A percentile compares a stretch with the other conserved stretches of the same genome.
These are phyloP conservation scores for Ptilodon capucinus DNA, from an alignment of 2,888 invertebrate species.

Conservation along the genomic window DNA sequence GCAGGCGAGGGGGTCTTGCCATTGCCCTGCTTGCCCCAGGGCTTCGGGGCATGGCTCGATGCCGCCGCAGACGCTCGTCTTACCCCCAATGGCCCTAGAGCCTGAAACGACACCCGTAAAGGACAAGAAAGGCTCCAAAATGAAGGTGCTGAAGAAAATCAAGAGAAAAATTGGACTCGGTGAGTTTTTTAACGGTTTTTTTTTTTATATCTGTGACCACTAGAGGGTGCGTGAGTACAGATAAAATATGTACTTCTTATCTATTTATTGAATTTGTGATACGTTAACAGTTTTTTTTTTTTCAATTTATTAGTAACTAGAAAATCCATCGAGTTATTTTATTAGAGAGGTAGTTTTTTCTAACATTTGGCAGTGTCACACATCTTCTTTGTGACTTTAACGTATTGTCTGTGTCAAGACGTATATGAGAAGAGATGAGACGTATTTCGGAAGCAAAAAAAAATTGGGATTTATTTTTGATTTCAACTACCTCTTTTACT, in stretches of 20 bases:
- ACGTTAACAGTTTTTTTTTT: not conserved
- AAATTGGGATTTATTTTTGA: too few relatives aligned
- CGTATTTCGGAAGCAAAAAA: too few relatives aligned
- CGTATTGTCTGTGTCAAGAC: too few relatives aligned
- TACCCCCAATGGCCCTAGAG: conserved; percentile 75
- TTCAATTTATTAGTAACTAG: too few relatives aligned
- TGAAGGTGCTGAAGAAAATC: conserved; percentile 95
- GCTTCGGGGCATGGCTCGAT: conserved; percentile 64
- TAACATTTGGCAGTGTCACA: too few relatives aligned
- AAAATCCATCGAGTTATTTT: too few relatives aligned
- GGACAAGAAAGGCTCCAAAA: conserved; percentile 84
- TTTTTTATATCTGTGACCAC: not conserved
- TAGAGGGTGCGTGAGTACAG: not conserved
- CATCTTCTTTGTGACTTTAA: too few relatives aligned
- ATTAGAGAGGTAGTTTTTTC: too few relatives aligned
- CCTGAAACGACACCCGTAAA: conserved; percentile 73
- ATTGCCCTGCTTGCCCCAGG: conserved; percentile 79
- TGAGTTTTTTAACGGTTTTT: conserved; percentile 79
- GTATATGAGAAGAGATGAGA: too few relatives aligned
- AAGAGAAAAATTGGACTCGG: conserved; percentile 94
- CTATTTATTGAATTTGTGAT: not conserved
- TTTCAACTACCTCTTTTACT: too few relatives aligned
- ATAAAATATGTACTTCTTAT: not conserved
- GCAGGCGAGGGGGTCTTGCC: conserved; percentile 80
- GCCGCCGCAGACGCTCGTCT: conserved; percentile 73